Evolutionary conservation across 2,113 vertebrate species (phyloP).

Genomic region (Tapirus terrestris): DNA sequence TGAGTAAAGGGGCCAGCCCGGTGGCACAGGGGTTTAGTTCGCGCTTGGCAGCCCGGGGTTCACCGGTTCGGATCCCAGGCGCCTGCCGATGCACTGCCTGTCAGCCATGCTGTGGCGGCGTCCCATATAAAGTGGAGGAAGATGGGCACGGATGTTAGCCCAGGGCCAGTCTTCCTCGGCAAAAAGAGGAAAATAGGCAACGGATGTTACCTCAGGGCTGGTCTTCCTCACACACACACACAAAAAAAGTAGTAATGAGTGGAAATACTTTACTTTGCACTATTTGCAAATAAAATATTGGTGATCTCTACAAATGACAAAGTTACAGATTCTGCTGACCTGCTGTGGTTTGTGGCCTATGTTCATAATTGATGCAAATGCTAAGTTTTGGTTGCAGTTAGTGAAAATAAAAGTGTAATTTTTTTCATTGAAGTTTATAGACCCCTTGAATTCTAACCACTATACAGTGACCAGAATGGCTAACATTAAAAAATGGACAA

Average conservation of each 20-base stretch:
- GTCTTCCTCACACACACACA: too few relatives aligned
- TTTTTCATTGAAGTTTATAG: neutral
- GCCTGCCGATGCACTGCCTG: too few relatives aligned
- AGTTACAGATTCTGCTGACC: neutral
- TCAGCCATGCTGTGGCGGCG: too few relatives aligned
- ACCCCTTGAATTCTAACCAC: neutral
- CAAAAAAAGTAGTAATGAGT: accelerated
- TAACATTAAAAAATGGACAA: neutral
- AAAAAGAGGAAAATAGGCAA: too few relatives aligned
- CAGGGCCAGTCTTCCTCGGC: too few relatives aligned
- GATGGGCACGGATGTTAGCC: too few relatives aligned
- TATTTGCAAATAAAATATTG: too few relatives aligned
- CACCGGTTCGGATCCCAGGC: too few relatives aligned
- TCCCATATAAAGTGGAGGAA: too few relatives aligned
- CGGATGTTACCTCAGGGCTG: too few relatives aligned
- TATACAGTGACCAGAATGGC: neutral
- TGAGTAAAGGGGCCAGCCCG: neutral
- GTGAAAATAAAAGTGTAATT: neutral
- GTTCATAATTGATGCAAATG: accelerated
- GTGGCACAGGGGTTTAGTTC: too few relatives aligned
- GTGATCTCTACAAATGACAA: neutral
- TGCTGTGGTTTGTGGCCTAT: neutral
- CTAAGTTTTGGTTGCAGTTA: neutral
- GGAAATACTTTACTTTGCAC: neutral
- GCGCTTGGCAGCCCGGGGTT: too few relatives aligned